Evolutionary conservation across 2,797 vertebrate species (phyloP).

Genomic region (Ptychadena robeensis): DNA sequence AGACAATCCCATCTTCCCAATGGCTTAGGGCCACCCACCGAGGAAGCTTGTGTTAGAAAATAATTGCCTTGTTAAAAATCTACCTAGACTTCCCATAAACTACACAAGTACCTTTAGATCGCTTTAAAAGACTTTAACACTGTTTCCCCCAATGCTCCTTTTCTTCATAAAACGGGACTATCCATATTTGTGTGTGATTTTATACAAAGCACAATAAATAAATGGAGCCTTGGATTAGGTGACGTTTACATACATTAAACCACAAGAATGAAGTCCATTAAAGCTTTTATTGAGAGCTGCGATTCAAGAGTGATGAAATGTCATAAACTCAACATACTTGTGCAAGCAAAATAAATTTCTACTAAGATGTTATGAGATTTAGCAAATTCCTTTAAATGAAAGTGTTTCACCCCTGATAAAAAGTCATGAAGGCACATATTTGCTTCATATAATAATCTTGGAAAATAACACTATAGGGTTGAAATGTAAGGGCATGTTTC

Average conservation of each 20-base stretch:
- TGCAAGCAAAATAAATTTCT: constrained; percentile 22
- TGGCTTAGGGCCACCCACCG: constrained; percentile 52
- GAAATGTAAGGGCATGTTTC: no score
- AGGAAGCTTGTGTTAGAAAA: constrained; percentile 27
- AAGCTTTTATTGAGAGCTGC: constrained; percentile 34
- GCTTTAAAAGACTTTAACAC: constrained; percentile 18
- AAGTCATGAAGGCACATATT: background rate
- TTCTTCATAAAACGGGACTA: constrained; percentile 15
- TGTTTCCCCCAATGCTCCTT: constrained; percentile 18
- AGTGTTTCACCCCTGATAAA: background rate
- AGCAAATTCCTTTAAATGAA: constrained; percentile 5
- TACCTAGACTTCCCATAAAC: constrained; percentile 26
- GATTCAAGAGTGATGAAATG: constrained; percentile 39
- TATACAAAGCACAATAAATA: constrained; percentile 51
- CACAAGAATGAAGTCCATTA: constrained; percentile 39
- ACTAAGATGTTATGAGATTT: constrained; percentile 12
- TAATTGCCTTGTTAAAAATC: constrained; percentile 34
- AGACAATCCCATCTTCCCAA: constrained; percentile 38
- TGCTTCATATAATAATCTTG: background rate
- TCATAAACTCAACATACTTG: constrained; percentile 29
- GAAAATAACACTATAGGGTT: background rate
- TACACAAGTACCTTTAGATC: constrained; percentile 17
- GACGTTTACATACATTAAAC: constrained; percentile 41
- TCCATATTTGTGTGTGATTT: constrained; percentile 38
- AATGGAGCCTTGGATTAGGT: constrained; percentile 17